Evolutionary conservation across 2,888 invertebrate species (phyloP), one percentile per base, ranked within the genome.

Genomic region (Parnassius smintheus): DNA sequence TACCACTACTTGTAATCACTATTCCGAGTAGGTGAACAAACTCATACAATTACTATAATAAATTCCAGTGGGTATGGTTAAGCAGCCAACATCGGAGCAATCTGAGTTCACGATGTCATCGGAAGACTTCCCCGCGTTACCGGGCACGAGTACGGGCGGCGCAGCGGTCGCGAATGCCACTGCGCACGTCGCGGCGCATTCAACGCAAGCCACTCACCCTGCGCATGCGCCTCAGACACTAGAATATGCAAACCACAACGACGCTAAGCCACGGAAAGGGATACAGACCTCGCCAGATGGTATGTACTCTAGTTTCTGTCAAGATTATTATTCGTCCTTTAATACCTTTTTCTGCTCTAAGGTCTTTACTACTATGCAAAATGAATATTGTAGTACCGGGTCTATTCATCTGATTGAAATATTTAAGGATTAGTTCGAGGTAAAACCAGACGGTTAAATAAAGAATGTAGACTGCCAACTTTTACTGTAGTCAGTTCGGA

Each of bases 61-160:
- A 51, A 18, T 63, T 63, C 58, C 88, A 96, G 96, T 97, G 90
- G 97, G 97, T 83, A 97, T 98, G 97, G 97, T 98, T 75, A 98
- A 98, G 92, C 97, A 97, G 91, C 98, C 98, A 69, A 96, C 97
- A 79, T 95, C 96, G 58, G 98, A 98, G 89, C 95, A 97, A 81
- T 97, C 96, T 71, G 98, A 98, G 92, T 98, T 98, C 92, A 97
- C 98, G 80, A 99, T 99, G 96, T 98, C 98, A 78, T 98, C 96
- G 76, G 99, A 99, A 93, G 99, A 99, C 92, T 99, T 99, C 92
- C 99, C 99, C 75, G 99, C 99, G 85, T 93, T 99, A 83, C 99
- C 99, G 71, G 99, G 99, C 77, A 97, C 97, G 72, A 96, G 96
- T 75, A 92, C 94, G 18, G 94, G 95, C 73, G 95, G 95, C 61